A percentile compares a stretch with the other conserved stretches of the same genome.
Conservation (phyloP, 2,113 vertebrate species). For the Malurus alboscapulatus region DNA sequence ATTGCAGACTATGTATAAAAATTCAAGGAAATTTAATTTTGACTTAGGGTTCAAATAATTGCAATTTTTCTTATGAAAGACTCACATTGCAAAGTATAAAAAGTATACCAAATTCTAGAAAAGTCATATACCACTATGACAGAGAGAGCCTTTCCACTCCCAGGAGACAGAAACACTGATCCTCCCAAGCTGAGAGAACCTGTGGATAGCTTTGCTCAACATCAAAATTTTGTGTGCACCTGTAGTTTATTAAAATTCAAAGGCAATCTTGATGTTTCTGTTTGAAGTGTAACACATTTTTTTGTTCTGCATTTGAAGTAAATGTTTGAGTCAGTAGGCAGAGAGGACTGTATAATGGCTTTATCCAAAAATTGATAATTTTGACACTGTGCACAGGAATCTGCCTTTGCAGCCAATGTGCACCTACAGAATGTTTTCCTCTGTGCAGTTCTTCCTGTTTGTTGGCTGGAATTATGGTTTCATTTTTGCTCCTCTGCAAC, state of each 20-base stretch:
- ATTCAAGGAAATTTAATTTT: not conserved
- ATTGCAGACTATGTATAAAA: not conserved
- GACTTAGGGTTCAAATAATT: not conserved
- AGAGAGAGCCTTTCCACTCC: not conserved
- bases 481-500: not conserved
- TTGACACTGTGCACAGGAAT: not conserved
- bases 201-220: not conserved
- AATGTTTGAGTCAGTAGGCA: not conserved
- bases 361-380: not conserved
- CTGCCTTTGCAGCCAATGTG: not conserved
- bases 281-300: not conserved
- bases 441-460: not conserved
- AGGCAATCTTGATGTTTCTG: not conserved
- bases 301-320: not conserved
- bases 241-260: not conserved
- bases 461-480: not conserved
- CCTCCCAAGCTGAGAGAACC: not conserved
- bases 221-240: not conserved
- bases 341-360: not conserved
- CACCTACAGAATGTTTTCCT: not conserved
- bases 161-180: not conserved
- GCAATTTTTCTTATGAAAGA: not conserved
- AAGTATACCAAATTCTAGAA: not conserved
- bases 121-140: not conserved
- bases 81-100: not conserved